phyloP scores from a whole-genome alignment of 2,888 invertebrate genomes.

The Girardia tigrina region DNA sequence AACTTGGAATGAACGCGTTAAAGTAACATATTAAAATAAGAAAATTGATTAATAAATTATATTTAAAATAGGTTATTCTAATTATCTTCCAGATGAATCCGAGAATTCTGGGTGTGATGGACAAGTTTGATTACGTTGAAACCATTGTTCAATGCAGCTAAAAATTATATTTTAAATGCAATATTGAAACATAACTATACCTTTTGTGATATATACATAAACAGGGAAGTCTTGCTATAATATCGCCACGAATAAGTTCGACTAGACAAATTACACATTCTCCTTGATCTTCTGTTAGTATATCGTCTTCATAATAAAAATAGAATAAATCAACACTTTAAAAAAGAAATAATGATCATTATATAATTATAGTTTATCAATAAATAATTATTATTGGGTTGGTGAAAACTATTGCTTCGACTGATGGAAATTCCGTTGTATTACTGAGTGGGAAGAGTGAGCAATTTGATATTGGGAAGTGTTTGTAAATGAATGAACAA shows the following conservation, averaged over 20 bases:
- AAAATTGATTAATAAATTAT: constrained; percentile 15
- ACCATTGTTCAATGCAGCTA: constrained; percentile 15
- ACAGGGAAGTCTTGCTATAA: constrained; percentile 93
- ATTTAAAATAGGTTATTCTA: not conserved
- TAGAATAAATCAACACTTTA: too few species aligned
- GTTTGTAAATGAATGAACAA: too few species aligned
- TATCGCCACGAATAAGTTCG: constrained; percentile 81
- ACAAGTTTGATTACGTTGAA: constrained; percentile 19
- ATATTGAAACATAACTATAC: constrained; percentile 55
- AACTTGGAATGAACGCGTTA: too few species aligned
- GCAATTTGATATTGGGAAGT: too few species aligned
- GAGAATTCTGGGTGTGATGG: constrained; percentile 6
- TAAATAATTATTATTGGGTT: too few species aligned
- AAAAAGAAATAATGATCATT: too few species aligned
- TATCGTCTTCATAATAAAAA: constrained; percentile 68
- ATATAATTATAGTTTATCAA: too few species aligned
- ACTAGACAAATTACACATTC: constrained; percentile 98
- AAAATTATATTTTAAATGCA: not conserved
- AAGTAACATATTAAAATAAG: not conserved
- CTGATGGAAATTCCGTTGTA: too few species aligned
- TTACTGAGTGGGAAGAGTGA: too few species aligned
- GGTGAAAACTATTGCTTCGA: too few species aligned
- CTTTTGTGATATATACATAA: constrained; percentile 98
- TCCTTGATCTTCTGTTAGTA: constrained; percentile 83
- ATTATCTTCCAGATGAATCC: constrained; percentile 13